Percentiles rank a stretch among this genome's conserved stretches.
These are phyloP conservation scores for Entomobrya multifasciata DNA, from an alignment of 2,888 invertebrate species.

Conservation along the genomic window DNA sequence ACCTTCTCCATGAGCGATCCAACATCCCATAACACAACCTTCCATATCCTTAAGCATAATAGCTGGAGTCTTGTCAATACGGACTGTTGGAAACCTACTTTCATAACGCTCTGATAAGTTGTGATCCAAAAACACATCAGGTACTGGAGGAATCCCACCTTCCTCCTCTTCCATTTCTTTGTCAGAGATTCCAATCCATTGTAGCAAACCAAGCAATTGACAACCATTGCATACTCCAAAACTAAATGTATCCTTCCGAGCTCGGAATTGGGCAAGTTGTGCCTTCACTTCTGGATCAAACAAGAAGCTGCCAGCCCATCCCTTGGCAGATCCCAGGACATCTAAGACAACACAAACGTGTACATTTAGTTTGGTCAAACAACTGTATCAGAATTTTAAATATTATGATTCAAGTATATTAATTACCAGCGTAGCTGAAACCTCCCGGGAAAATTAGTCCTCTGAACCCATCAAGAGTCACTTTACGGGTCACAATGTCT, in stretches of 20 bases:
- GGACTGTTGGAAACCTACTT: conserved; percentile 90
- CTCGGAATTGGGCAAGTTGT: conserved; percentile 90
- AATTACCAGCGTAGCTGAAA: conserved; percentile 96
- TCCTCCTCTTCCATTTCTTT: conserved; percentile 68
- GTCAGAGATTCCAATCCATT: conserved; percentile 86
- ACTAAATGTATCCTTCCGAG: conserved; percentile 92
- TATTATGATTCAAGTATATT: not conserved
- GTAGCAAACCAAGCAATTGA: conserved; percentile 95
- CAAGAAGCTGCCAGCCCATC: conserved; percentile 96
- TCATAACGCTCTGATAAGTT: conserved; percentile 95
- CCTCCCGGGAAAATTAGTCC: conserved; percentile 98
- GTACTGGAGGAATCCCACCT: conserved; percentile 81
- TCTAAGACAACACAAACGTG: conserved; percentile 83
- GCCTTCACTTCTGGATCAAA: conserved; percentile 88
- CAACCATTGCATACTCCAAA: conserved; percentile 99
- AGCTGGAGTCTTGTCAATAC: conserved; percentile 86
- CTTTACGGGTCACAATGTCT: conserved; percentile 88
- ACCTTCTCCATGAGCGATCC: conserved; percentile 99
- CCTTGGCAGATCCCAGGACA: conserved; percentile 97
- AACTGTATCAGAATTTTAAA: too few relatives aligned
- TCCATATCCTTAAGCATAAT: conserved; percentile 96
- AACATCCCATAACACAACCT: conserved; percentile 93
- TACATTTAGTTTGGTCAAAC: conserved; percentile 53
- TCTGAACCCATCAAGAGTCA: conserved; percentile 89
- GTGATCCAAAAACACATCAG: conserved; percentile 88